phyloP scores from a whole-genome alignment of 2,888 invertebrate genomes.

The Pristionchus japonicus region DNA sequence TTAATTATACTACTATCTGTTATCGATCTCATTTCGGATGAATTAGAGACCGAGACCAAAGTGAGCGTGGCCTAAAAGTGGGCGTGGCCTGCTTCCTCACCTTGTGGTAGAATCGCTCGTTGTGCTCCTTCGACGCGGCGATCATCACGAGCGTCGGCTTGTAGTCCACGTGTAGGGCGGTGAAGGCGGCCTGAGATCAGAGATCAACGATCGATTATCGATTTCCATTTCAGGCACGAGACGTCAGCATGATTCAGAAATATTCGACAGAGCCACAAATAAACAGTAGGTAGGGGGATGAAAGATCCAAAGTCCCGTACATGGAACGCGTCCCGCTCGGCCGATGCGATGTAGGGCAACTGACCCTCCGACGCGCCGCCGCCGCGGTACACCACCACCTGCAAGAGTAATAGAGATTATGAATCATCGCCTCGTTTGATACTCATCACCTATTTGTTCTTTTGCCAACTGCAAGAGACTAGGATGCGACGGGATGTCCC shows the following conservation, averaged over 20 bases:
- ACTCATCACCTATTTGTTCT: too few species aligned
- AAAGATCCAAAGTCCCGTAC: background rate
- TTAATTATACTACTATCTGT: too few species aligned
- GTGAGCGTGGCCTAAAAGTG: background rate
- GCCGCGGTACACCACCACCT: constrained; percentile 44
- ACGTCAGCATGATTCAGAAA: too few species aligned
- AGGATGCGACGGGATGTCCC: too few species aligned
- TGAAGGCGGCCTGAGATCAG: constrained; percentile 15
- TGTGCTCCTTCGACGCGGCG: constrained; percentile 45
- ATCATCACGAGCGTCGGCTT: constrained; percentile 35
- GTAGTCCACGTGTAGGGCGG: background rate
- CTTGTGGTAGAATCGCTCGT: constrained; percentile 47
- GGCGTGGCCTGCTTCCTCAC: background rate
- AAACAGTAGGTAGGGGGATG: too few species aligned
- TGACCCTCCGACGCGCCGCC: constrained; percentile 40
- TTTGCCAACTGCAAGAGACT: too few species aligned
- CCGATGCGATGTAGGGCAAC: background rate
- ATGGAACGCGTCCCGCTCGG: background rate
- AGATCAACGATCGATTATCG: too few species aligned
- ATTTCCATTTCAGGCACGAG: too few species aligned
- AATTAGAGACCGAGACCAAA: too few species aligned
- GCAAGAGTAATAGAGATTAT: background rate
- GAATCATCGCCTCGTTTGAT: background rate
- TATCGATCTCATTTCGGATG: too few species aligned
- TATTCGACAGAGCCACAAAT: too few species aligned